Base-by-base conservation (phyloP, 2,113 vertebrate species). In the Myrmophylax atrothorax region DNA sequence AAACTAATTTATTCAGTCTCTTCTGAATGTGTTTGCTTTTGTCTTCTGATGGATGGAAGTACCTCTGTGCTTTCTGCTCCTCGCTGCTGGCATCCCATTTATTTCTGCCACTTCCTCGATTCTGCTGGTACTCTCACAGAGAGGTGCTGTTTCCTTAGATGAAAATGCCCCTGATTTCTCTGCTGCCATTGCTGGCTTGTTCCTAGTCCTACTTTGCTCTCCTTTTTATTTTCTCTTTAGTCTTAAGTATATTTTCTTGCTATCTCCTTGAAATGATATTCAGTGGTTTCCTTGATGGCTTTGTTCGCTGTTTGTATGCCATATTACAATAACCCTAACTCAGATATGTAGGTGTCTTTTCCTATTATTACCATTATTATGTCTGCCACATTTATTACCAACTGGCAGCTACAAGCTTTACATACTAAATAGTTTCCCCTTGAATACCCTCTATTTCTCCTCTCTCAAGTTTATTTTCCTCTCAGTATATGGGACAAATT, bases 381-480 rank as follows among this genome's bases (percentile, higher is more conserved):
- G 87, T 64, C 80, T 95, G 58, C 70, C 90, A 83, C 68, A 93
- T 93, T 94, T 93, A 89, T 97, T 97, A 88, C 78, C 40, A 84
- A 82, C 52, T 88, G 85, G 77, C 75, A 95, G 79, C 94, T 90
- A 83, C 90, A 91, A 87, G 35, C 82, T 97, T 97, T 94, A 85
- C 80, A 89, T 93, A 89, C 77, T 91, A 96, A 97, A 81, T 91
- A 72, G 90, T 83, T 97, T 96, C 84, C 68, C 80, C 91, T 96
- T 94, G 49, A 96, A 97, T 94, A 94, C 81, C 89, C 90, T 97
- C 93, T 95, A 47, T 91, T 96, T 97, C 92, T 94, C 84, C 86
- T 93, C 91, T 96, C 81, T 95, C 53, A 90, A 87, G 89, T 97
- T 98, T 97, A 90, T 97, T 96, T 96, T 95, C 40, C 67, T 85